Evolutionary conservation across 2,888 invertebrate genomes (phyloP).

Genomic region (Drosophila kuntzei): DNA sequence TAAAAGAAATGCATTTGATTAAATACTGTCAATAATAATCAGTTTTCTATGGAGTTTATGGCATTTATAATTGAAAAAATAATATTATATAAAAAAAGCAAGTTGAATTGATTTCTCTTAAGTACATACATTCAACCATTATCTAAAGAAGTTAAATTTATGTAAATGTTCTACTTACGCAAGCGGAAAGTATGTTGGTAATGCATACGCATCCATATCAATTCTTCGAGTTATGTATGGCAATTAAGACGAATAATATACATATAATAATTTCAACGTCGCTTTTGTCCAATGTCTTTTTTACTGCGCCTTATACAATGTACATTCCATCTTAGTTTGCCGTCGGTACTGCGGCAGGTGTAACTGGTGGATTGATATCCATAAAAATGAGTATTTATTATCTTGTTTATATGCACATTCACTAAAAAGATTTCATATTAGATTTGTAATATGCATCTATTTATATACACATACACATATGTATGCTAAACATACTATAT

Average conservation of each 20-base stretch:
- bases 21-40: no score
- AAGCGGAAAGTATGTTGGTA: slow-evolving; percentile 70
- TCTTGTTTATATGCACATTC: no score
- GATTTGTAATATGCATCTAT: neutral
- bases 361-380: neutral
- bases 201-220: slow-evolving; percentile 69
- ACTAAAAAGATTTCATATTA: neutral
- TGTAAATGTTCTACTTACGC: slow-evolving; percentile 68
- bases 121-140: neutral
- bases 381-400: neutral
- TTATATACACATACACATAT: neutral
- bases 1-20: no score
- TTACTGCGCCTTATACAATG: neutral
- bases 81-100: no score
- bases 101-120: neutral
- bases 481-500: slow-evolving; percentile 2
- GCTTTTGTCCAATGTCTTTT: neutral
- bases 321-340: slow-evolving; percentile 24
- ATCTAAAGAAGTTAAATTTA: neutral
- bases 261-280: neutral
- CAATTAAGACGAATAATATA: neutral
- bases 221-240: neutral
- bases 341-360: slow-evolving; percentile 32
- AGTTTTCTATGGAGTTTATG: no score
- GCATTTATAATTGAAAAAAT: no score